Base-by-base conservation (phyloP, 2,797 vertebrate species). In the Arnoldichthys spilopterus region DNA sequence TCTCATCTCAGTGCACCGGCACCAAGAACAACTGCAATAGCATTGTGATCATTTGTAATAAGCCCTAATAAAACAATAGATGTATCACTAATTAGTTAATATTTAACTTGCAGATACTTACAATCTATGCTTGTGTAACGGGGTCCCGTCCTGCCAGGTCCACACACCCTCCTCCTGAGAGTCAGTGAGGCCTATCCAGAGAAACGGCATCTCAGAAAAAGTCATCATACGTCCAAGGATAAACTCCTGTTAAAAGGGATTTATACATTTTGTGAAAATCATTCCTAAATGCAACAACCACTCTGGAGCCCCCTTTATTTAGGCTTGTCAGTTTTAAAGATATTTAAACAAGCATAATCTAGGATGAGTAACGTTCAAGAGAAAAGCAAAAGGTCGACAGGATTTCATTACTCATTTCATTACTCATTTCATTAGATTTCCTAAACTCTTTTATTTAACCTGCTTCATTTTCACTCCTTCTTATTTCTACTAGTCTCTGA, bases 111-210 rank as follows among this genome's bases (percentile, higher is more conserved):
- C 20, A 22, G 18, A 61, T 22, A 79, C 80, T 74, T 51, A 82
- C 83, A 77, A 76, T 1, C 3, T 28, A 16, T 74, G 24, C 9
- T 81, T 26, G 34, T 67, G 73, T 69, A 79, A 47, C 3, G 53
- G 70, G 0, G 54, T 69, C 28, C 78, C 71, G 73, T 83, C 76
- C 67, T 49, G 45, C 84, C 81, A 83, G 22, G 22, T 40, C 81
- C 81, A 85, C 18, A 61, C 61, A 20, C 72, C 84, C 37, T 85
- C 81, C 56, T 32, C 37, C 54, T 63, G 59, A 16, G 28, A 5
- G 26, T 83, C 76, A 2, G 75, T 73, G n/a, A 85, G 79, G 6
- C 84, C 81, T 13, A 83, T 24, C 81, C 81, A 85, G 40, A 79
- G n/a, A 63, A 83, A 85, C 5, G 76, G 68, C 47, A 37, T 67